These are phyloP conservation scores for Polylopha cassiicola DNA, from an alignment of 2,888 invertebrate species.

Conservation along the genomic window DNA sequence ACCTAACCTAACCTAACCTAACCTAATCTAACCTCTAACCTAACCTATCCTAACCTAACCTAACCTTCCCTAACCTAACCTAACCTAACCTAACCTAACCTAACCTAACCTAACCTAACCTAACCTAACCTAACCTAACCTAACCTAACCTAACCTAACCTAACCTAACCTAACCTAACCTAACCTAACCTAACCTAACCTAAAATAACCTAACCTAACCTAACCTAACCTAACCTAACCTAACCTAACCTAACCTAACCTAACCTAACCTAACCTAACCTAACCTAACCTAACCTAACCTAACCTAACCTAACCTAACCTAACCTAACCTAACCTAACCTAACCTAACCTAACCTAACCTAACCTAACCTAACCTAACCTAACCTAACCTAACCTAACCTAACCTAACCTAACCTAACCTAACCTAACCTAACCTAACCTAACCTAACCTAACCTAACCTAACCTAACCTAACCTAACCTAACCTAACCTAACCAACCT, in stretches of 20 bases:
- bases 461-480: constrained; percentile 12
- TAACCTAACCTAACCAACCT: constrained; percentile 21
- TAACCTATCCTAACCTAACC: constrained; percentile 16
- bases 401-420: constrained; percentile 23
- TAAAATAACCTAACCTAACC: constrained; percentile 20
- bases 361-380: constrained; percentile 20
- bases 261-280: constrained; percentile 24
- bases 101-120: constrained; percentile 10
- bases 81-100: constrained; percentile 9
- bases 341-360: constrained; percentile 26
- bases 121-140: constrained; percentile 8
- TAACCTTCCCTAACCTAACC: constrained; percentile 11
- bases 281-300: constrained; percentile 24
- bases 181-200: constrained; percentile 9
- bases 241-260: constrained; percentile 25
- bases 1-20: constrained; percentile 12
- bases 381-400: constrained; percentile 25
- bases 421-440: constrained; percentile 23
- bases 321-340: constrained; percentile 24
- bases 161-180: constrained; percentile 10
- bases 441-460: constrained; percentile 23
- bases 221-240: constrained; percentile 24
- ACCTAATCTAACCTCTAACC: constrained; percentile 16
- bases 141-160: constrained; percentile 14
- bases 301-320: constrained; percentile 22